A percentile compares a stretch with the other conserved stretches of the same genome.
Evolutionary conservation across 2,888 invertebrate species (phyloP).

Genomic region (Standfussiana lucernea): DNA sequence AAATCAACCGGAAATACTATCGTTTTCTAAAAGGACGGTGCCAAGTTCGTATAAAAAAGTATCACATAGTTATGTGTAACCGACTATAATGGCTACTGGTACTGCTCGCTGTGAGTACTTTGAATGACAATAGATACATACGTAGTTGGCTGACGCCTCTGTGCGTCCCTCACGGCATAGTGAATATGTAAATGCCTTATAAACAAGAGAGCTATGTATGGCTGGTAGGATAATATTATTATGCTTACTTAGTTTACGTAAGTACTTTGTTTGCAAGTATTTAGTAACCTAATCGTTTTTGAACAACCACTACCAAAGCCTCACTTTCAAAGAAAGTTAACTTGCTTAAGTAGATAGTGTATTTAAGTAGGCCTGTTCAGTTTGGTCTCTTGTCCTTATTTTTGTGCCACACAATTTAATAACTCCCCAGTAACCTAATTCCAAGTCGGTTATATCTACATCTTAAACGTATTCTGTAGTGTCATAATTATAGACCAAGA

Average conservation of each 20-base stretch:
- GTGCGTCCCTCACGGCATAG: neutral
- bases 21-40: slow-evolving; percentile 44
- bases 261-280: neutral
- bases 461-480: neutral
- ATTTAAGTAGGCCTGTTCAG: neutral
- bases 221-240: no score
- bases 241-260: neutral
- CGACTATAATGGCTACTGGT: slow-evolving; percentile 35
- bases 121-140: slow-evolving; percentile 15
- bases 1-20: slow-evolving; percentile 40
- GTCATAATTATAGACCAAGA: neutral
- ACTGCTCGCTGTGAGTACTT: no score
- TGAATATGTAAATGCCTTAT: neutral
- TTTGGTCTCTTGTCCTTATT: neutral
- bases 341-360: neutral
- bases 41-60: slow-evolving; percentile 53
- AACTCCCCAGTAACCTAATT: neutral
- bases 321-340: neutral
- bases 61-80: slow-evolving; percentile 23
- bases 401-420: neutral
- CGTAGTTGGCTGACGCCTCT: slow-evolving; percentile 29
- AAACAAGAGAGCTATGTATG: no score
- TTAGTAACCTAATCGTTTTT: no score
- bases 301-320: neutral
- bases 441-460: neutral